Base-by-base conservation (phyloP, 2,113 vertebrate species). In the Megaceryle torquata region DNA sequence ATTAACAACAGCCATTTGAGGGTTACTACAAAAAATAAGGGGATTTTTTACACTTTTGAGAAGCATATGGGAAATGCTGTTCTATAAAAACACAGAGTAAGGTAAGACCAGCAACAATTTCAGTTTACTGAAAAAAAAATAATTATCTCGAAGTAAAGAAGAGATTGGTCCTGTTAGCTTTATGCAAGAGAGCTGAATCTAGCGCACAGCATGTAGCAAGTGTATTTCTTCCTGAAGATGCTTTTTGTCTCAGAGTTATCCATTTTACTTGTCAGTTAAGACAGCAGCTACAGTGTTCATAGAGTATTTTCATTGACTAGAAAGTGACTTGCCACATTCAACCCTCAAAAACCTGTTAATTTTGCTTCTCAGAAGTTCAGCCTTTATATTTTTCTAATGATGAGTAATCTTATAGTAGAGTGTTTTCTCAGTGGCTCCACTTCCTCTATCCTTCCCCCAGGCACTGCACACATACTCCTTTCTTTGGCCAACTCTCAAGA, bases 401-500 rank as follows among this genome's bases (percentile, higher is more conserved):
- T 70, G 48, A 86, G 60, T 74, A 75, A 13, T 79, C 53, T 51
- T 81, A 17, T 0, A 41, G 33, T 79, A 25, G 21, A 74, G 35
- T 70, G 60, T 78, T 91, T 94, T 91, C 51, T 86, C 80, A 78
- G n/a, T 81, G 64, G 60, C 69, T 95, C 9, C 33, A 26, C 77
- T 94, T 71, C 81, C 77, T 75, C 70, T 63, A 0, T 85, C 70
- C 59, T 85, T 69, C 22, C 43, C 33, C 43, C 31, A 63, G 67
- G 72, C 59, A 65, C 31, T 1, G 6, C 71, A 88, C 11, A 10
- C 84, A 33, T 37, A n/a, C 35, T 84, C 89, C 51, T 33, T 96
- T 86, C 88, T 90, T 90, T 95, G 92, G 80, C 81, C 86, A 86
- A 0, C 60, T 72, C 72, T 94, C 76, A 86, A 81, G 95, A 91